Conservation (phyloP, 2,113 vertebrate species). For the Nyctereutes procyonoides region DNA sequence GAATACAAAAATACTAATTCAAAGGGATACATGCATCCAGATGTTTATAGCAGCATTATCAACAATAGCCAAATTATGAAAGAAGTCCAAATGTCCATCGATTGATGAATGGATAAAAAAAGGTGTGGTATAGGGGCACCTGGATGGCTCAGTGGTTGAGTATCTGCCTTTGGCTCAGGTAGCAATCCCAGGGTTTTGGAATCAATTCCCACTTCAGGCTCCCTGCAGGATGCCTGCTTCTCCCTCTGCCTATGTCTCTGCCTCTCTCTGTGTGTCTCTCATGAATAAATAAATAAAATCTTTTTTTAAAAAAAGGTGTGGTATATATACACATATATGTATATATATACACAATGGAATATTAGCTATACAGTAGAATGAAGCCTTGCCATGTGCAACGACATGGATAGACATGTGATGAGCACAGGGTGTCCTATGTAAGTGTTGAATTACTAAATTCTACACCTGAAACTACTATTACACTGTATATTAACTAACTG, state of each 20-base stretch:
- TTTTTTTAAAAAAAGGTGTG: neutral
- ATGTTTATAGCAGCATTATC: neutral
- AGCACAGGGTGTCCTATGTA: neutral
- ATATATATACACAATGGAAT: neutral
- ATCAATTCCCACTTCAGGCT: too few species aligned
- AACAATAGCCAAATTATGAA: neutral
- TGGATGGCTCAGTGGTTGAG: too few species aligned
- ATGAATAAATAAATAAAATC: too few species aligned
- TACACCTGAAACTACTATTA: neutral
- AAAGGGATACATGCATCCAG: neutral
- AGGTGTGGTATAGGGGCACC: neutral
- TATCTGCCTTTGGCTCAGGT: too few species aligned
- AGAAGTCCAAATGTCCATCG: neutral
- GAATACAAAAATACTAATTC: too few species aligned
- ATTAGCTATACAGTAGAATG: neutral
- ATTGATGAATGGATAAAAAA: neutral
- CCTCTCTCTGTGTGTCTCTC: too few species aligned
- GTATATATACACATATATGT: too few species aligned
- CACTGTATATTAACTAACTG: neutral
- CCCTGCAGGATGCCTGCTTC: too few species aligned
- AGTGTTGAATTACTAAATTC: neutral
- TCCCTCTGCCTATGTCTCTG: too few species aligned
- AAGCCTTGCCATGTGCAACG: neutral
- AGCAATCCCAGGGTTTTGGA: too few species aligned
- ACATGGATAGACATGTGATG: neutral